Conservation (phyloP, 2,113 vertebrate species). For the Pseudorhombus dupliciocellatus region DNA sequence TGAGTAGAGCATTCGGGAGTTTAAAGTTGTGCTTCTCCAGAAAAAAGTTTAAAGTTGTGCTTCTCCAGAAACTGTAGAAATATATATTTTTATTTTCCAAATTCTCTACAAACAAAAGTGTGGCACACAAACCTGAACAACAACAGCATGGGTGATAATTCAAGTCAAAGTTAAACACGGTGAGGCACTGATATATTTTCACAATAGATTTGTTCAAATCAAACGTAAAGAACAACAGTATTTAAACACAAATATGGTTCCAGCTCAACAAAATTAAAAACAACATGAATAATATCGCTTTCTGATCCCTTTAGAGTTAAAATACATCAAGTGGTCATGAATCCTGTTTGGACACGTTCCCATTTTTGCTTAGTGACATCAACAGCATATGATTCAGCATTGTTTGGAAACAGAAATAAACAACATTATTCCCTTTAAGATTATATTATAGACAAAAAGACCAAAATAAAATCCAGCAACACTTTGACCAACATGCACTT, state of each 20-base stretch:
- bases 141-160: slow-evolving; percentile 7
- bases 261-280: too few relatives aligned
- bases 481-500: slow-evolving; percentile 26
- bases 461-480: slow-evolving; percentile 11
- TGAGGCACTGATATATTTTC: not conserved
- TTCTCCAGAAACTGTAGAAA: not conserved
- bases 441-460: not conserved
- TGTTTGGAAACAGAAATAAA: not conserved
- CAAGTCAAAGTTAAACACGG: slow-evolving; percentile 31
- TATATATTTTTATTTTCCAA: slow-evolving; percentile 25
- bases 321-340: not conserved
- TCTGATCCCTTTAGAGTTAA: slow-evolving; percentile 14
- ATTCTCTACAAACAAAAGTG: not conserved
- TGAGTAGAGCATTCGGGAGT: not conserved
- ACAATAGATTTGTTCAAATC: not conserved
- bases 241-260: slow-evolving; percentile 2
- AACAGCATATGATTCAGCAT: not conserved
- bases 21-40: not conserved
- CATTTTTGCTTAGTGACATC: not conserved
- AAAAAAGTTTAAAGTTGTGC: not conserved
- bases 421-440: slow-evolving; percentile 30
- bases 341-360: not conserved
- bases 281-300: not conserved
- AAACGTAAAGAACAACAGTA: slow-evolving; percentile 3
- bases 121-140: not conserved